Base-by-base conservation (phyloP, 2,113 vertebrate genomes). In the Pyrgilauda ruficollis region DNA sequence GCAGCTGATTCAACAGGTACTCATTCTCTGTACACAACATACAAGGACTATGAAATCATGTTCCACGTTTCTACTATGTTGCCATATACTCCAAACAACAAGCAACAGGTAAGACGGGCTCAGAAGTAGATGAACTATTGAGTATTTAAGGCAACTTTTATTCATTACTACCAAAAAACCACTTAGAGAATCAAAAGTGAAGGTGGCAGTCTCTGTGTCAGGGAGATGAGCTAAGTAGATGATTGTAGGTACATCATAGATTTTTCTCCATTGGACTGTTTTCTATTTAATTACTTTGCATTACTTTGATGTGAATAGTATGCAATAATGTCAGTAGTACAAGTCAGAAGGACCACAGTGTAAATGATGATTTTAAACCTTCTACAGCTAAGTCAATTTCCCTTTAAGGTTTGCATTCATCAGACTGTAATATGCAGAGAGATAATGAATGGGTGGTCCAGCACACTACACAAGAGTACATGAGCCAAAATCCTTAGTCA, bases 11-110 rank as follows among this genome's bases (percentile, higher is more conserved):
- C 99, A 84, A 99, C 99, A 1, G 99, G 99, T 81, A 99, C 98
- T 59, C 98, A 99, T 93, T 99, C 99, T 93, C 97, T 99, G 12
- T 99, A 99, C 85, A 99, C 99, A 52, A 98, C 99, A 4, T 99
- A 99, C 96, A 99, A 99, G 96, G 99, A 99, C 97, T 99, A 99
- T 88, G 99, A 99, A 97, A 98, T 99, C 84, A 99, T 99, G 99
- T 99, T 99, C 97, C 99, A 99, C 0, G 99, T 99, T 82, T 99
- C 99, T 20, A 99, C 99, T 61, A 98, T 99, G 98, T 97, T 99
- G 93, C 99, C 99, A 27, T 99, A 99, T 94, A 99, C 99, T 50
- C 99, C 99, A 61, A 99, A 99, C 98, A 99, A 99, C 98, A 99
- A 99, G 93, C 99, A 99, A 75, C 99, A 99, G 99, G 99, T 99